Conservation (phyloP, 2,113 vertebrate species). For the Haemorhous mexicanus region DNA sequence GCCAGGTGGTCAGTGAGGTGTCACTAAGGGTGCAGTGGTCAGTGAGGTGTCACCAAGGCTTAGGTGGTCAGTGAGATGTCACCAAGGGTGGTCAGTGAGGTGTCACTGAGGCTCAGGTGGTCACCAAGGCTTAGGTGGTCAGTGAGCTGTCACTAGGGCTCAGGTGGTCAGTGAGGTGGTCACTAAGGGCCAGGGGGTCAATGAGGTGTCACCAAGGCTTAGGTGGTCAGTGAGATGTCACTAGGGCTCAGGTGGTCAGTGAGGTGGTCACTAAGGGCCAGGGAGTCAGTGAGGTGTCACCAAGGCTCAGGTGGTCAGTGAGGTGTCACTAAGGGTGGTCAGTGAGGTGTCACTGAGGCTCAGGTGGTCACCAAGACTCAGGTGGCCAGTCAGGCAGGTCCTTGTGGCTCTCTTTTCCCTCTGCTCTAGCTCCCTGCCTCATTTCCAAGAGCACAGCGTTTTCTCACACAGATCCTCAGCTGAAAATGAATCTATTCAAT, state of each 20-base stretch:
- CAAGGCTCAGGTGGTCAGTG: neutral
- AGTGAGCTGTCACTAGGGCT: neutral
- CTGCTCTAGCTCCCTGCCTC: neutral
- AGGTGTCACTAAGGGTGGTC: neutral
- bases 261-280: neutral
- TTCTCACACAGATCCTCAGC: neutral
- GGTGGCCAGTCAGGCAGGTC: neutral
- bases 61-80: neutral
- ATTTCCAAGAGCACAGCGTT: neutral
- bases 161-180: neutral
- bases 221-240: neutral
- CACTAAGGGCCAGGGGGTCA: neutral
- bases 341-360: too few species aligned
- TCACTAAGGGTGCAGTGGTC: too few species aligned
- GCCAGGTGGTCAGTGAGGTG: neutral
- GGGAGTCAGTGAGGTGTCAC: neutral
- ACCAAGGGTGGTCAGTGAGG: too few species aligned
- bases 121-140: neutral
- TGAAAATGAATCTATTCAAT: neutral
- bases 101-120: neutral
- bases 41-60: too few species aligned
- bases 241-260: neutral
- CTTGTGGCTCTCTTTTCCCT: neutral
- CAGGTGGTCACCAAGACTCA: neutral
- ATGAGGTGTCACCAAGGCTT: rapidly evolving